Evolutionary conservation across 1,140 invertebrate genomes (phyloP).

Genomic region (Agrilus planipennis): DNA sequence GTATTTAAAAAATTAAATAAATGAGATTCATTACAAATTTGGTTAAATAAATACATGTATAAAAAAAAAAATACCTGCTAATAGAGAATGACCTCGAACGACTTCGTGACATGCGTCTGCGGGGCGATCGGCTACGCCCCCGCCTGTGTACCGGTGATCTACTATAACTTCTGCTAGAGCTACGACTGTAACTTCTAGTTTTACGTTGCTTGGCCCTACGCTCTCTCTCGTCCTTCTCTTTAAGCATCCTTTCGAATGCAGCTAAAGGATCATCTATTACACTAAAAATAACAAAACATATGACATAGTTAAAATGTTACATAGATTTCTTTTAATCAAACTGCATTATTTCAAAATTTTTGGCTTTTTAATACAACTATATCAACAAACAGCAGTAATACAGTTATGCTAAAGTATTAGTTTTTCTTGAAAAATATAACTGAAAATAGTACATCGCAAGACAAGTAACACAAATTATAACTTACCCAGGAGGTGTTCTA

Average conservation of each 20-base stretch:
- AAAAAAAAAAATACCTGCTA: conserved; percentile 36
- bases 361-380: conserved; percentile 8
- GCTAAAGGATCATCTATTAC: conserved; percentile 72
- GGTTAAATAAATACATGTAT: neutral
- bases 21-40: neutral
- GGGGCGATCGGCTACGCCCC: conserved; percentile 23
- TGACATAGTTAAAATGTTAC: neutral
- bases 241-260: conserved; percentile 71
- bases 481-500: conserved; percentile 30
- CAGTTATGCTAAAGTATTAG: too few species aligned
- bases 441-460: too few species aligned
- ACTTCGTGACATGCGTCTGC: conserved; percentile 31
- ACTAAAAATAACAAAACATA: conserved; percentile 33
- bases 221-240: conserved; percentile 68
- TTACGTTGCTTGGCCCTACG: conserved; percentile 49
- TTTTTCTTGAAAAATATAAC: too few species aligned
- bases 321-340: neutral
- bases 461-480: too few species aligned
- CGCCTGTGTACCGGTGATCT: conserved; percentile 35
- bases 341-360: too few species aligned
- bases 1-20: neutral
- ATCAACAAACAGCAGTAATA: too few species aligned
- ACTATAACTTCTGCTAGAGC: conserved; percentile 40
- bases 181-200: conserved; percentile 28
- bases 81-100: conserved; percentile 33